Conservation (phyloP, 2,113 vertebrate species). For the Phainopepla nitens region DNA sequence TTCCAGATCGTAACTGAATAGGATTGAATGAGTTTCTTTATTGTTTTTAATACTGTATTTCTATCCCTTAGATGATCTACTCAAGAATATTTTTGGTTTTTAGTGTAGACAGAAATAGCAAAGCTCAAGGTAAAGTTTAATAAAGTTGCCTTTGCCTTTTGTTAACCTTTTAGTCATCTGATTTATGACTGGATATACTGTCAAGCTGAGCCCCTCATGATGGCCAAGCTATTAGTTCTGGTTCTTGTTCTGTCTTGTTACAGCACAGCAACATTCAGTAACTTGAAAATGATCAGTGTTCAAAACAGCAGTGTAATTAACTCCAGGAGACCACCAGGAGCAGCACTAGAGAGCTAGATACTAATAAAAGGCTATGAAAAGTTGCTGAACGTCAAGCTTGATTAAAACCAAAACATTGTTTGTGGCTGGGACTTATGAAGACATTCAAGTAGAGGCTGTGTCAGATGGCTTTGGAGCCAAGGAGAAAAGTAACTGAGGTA, state of each 20-base stretch:
- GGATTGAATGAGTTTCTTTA: neutral
- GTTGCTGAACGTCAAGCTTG: neutral
- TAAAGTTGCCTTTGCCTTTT: neutral
- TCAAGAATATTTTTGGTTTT: neutral
- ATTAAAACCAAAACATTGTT: neutral
- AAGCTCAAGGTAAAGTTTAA: neutral
- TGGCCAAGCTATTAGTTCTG: neutral
- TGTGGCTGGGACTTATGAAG: neutral
- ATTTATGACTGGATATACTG: neutral
- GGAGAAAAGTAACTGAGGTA: neutral
- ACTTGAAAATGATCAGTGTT: neutral
- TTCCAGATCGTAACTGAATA: neutral
- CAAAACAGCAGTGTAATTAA: neutral
- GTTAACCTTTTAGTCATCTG: neutral
- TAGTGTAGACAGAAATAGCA: neutral
- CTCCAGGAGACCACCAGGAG: neutral
- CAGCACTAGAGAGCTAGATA: neutral
- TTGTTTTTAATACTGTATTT: neutral
- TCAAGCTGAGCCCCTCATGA: neutral
- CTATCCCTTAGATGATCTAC: neutral
- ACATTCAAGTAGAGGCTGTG: neutral
- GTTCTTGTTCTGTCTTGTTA: neutral
- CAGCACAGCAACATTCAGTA: neutral
- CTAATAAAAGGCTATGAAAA: neutral
- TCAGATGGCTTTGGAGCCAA: accelerated